These are phyloP conservation scores for Arctocebus calabarensis DNA, from an alignment of 2,797 vertebrate species.

Conservation along the genomic window DNA sequence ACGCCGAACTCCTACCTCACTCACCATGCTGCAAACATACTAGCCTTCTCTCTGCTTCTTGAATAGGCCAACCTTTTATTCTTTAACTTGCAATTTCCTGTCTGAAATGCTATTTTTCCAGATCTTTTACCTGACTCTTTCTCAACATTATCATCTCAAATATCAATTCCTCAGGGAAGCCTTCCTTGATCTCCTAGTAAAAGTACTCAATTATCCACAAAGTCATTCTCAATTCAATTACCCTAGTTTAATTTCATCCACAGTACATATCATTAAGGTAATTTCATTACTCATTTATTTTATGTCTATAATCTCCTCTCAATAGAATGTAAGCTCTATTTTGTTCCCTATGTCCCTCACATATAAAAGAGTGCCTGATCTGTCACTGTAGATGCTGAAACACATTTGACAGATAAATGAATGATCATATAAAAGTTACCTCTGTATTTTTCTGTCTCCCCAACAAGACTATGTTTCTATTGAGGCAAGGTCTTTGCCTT, in stretches of 20 bases:
- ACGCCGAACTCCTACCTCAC: not conserved
- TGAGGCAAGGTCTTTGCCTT: not conserved
- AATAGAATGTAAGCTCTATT: not conserved
- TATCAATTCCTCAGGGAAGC: not conserved
- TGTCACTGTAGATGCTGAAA: not conserved
- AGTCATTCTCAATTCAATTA: not conserved
- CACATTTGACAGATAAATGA: not conserved
- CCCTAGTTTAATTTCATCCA: not conserved
- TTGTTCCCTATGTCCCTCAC: not conserved
- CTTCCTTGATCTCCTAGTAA: not conserved
- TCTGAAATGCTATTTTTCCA: not conserved
- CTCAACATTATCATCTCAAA: constrained; percentile 45
- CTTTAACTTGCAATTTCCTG: not conserved
- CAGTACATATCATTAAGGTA: not conserved
- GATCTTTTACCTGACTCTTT: constrained; percentile 32
- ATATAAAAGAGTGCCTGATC: not conserved
- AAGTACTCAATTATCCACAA: not conserved
- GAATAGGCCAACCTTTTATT: not conserved
- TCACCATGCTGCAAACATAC: not conserved
- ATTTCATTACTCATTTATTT: not conserved
- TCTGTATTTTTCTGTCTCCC: constrained; percentile 4
- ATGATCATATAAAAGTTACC: not conserved
- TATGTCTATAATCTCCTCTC: not conserved
- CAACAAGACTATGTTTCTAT: not conserved
- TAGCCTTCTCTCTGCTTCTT: not conserved